phyloP scores from a whole-genome alignment of 2,797 vertebrate species.

The Brachyrhaphis roseni region DNA sequence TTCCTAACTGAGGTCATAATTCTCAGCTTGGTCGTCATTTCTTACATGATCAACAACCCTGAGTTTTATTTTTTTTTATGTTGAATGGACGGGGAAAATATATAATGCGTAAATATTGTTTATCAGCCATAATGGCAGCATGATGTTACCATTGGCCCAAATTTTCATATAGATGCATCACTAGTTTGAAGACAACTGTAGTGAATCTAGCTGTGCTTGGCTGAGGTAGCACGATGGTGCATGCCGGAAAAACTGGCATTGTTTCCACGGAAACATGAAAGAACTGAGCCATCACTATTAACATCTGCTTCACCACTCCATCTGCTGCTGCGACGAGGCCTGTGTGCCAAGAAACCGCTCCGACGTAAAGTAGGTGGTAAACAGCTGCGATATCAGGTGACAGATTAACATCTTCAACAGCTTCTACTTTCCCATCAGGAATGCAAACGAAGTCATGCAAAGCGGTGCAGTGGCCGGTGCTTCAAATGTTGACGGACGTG shows the following conservation, averaged over 20 bases:
- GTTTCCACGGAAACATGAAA: constrained; percentile 3
- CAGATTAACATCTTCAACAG: background rate
- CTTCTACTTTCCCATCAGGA: background rate
- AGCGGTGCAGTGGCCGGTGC: background rate
- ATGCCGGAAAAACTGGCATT: background rate
- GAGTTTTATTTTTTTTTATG: too few species aligned
- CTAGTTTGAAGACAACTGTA: background rate
- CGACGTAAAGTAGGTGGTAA: background rate
- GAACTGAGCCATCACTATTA: constrained; percentile 1
- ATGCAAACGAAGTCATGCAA: background rate
- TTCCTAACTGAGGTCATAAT: background rate
- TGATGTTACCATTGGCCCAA: too few species aligned
- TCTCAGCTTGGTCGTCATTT: background rate
- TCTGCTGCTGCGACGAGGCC: background rate
- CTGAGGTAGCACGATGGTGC: background rate
- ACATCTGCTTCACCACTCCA: background rate
- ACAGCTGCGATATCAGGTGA: background rate
- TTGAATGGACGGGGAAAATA: too few species aligned
- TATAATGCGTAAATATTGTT: too few species aligned
- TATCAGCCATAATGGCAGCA: too few species aligned
- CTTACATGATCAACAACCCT: background rate
- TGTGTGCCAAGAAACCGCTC: background rate
- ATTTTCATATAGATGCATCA: too few species aligned
- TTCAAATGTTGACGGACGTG: background rate
- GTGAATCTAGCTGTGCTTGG: background rate